phyloP scores from a whole-genome alignment of 2,797 vertebrate genomes.

The Craterocephalus amniculus region DNA sequence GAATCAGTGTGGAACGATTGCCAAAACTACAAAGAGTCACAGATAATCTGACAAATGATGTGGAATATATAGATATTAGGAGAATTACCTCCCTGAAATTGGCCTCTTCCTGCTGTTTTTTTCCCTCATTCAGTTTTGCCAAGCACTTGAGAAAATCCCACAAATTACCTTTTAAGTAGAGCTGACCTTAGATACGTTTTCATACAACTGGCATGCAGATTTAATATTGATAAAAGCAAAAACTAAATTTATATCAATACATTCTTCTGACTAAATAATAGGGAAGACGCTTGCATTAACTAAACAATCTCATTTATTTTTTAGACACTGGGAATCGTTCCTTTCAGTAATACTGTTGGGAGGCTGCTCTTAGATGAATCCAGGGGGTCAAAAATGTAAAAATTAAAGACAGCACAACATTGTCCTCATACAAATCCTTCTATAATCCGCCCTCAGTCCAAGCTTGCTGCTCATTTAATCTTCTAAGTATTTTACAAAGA shows the following conservation, averaged over 20 bases:
- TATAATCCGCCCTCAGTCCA: slow-evolving; percentile 13
- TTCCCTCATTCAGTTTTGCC: not conserved
- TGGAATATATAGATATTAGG: not conserved
- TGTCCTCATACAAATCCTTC: slow-evolving; percentile 5
- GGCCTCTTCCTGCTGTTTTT: not conserved
- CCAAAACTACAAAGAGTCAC: not conserved
- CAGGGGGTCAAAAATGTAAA: not conserved
- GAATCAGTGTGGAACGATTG: not conserved
- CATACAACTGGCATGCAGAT: no score
- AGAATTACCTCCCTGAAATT: not conserved
- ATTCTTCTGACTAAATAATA: no score
- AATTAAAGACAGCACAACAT: not conserved
- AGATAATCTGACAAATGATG: not conserved
- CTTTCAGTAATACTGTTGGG: not conserved
- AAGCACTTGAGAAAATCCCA: not conserved
- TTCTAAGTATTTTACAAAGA: slow-evolving; percentile 10
- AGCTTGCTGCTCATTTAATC: slow-evolving; percentile 8
- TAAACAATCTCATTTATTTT: not conserved
- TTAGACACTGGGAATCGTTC: not conserved
- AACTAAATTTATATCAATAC: no score
- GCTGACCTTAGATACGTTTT: not conserved
- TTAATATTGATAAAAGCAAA: no score
- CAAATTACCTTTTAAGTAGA: not conserved
- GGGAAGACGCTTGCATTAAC: no score
- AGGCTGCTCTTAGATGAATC: not conserved